Conservation (phyloP, 23 tunicate genomes). For the Corella eumyota region DNA sequence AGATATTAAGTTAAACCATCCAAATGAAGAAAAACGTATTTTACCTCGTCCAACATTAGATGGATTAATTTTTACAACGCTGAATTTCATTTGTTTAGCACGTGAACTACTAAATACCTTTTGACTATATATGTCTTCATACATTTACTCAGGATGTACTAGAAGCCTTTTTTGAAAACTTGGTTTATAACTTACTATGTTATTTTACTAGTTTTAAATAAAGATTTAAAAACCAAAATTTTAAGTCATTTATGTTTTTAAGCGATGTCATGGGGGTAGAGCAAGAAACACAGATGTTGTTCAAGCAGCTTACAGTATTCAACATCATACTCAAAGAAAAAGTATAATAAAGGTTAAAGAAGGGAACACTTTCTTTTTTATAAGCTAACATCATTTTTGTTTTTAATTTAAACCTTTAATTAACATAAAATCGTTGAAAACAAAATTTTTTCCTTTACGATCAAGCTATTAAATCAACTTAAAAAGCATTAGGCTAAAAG, state of each 20-base stretch:
- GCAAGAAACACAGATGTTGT: slow-evolving; percentile 10
- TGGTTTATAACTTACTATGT: too few species aligned
- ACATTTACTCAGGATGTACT: slow-evolving; percentile 6
- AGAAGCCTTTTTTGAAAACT: slow-evolving; percentile 3
- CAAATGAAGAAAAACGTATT: not conserved
- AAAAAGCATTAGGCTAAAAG: too few species aligned
- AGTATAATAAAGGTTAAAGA: slow-evolving; percentile 14
- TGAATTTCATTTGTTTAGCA: not conserved
- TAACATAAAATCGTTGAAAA: slow-evolving; percentile 5
- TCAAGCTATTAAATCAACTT: too few species aligned
- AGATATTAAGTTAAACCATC: not conserved
- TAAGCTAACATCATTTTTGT: too few species aligned
- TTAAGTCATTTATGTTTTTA: too few species aligned
- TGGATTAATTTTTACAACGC: not conserved
- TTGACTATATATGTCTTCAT: not conserved
- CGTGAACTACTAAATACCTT: not conserved
- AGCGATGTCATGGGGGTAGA: not conserved
- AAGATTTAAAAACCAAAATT: too few species aligned
- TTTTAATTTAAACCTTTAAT: not conserved
- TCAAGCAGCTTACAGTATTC: slow-evolving; percentile 18
- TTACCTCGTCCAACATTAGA: not conserved
- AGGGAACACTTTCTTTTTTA: slow-evolving; percentile 18
- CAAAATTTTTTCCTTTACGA: too few species aligned
- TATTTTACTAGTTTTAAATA: too few species aligned
- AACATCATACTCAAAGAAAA: slow-evolving; percentile 13